Evolutionary conservation across 2,797 vertebrate species (phyloP), one percentile per base, ranked within the genome.

Genomic region (Coreius guichenoti): DNA sequence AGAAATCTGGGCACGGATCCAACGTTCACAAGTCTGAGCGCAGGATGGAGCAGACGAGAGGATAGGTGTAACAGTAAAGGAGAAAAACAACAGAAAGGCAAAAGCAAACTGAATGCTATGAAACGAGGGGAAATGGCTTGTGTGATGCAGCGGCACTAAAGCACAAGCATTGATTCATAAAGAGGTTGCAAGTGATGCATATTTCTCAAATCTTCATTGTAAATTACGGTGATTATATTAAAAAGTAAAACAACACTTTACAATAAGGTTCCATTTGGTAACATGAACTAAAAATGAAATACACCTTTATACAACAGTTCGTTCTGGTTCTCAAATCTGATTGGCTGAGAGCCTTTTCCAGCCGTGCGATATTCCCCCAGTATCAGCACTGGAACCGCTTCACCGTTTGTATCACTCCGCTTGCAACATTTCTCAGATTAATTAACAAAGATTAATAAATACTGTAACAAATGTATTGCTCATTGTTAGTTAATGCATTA

Each of bases 11-110:
- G 89, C 86, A 86, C 69, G 69, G 29, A 26, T 91, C 88, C 91
- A 91, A 90, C 76, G 86, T 84, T 87, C 87, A 91, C 90, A 92
- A 90, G 90, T 80, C 88, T 63, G 77, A 86, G 89, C 67, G 33
- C 83, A 86, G 86, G 83, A 89, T 82, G 49, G 74, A 58, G 77
- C 16, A 79, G 81, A 81, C 78, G 21, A 84, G 86, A 86, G 75
- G 49, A 85, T 12, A 61, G 75, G 67, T 36, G 84, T n/a, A 80
- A 82, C 69, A 83, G 86, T 73, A 8, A 87, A 49, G 8, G 4
- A 84, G 11, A 39, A 86, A 84, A 83, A 85, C 77, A 86, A 83
- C 47, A 82, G n/a, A 85, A 79, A 82, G 73, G 26, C 8, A 51
- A 85, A 69, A 43, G 80, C 31, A 69, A 31, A 39, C 1, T 1